Percentiles rank a stretch among this genome's conserved stretches.
phyloP scores from a whole-genome alignment of 2,888 invertebrate genomes.

The Microctonus brassicae region DNA sequence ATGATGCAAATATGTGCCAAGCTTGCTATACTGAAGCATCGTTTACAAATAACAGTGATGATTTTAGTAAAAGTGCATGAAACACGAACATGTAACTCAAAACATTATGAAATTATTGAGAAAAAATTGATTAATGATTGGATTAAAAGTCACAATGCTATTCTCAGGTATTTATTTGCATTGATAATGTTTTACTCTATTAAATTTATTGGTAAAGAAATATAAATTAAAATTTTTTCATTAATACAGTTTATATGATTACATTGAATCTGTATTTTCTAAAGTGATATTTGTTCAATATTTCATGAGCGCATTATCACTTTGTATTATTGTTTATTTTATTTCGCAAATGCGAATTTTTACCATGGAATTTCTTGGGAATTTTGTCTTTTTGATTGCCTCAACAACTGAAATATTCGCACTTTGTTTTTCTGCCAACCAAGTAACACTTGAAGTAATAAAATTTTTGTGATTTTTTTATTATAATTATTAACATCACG shows the following conservation, averaged over 20 bases:
- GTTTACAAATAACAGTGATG: slow-evolving; percentile 37
- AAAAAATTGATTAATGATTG: slow-evolving; percentile 26
- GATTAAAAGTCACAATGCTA: slow-evolving; percentile 39
- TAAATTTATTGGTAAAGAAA: background rate
- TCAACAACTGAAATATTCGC: background rate
- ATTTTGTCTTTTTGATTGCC: background rate
- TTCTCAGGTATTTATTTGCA: slow-evolving; percentile 31
- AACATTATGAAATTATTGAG: slow-evolving; percentile 7
- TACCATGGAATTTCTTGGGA: background rate
- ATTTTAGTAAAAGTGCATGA: background rate
- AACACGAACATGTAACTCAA: background rate
- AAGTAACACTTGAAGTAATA: background rate
- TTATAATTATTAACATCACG: background rate
- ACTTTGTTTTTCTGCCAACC: background rate
- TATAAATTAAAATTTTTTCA: background rate
- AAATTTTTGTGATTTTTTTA: background rate
- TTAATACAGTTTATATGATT: background rate
- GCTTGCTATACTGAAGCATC: slow-evolving; percentile 54
- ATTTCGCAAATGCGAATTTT: background rate
- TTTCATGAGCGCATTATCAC: background rate
- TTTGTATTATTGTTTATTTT: background rate
- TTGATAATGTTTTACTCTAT: too few relatives aligned
- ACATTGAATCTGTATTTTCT: background rate
- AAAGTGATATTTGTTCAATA: background rate
- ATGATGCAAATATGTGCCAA: slow-evolving; percentile 52